Evolutionary conservation across 35 echinoderm and acorn worm species (phyloP).

Genomic region (Stichopus chloronotus): DNA sequence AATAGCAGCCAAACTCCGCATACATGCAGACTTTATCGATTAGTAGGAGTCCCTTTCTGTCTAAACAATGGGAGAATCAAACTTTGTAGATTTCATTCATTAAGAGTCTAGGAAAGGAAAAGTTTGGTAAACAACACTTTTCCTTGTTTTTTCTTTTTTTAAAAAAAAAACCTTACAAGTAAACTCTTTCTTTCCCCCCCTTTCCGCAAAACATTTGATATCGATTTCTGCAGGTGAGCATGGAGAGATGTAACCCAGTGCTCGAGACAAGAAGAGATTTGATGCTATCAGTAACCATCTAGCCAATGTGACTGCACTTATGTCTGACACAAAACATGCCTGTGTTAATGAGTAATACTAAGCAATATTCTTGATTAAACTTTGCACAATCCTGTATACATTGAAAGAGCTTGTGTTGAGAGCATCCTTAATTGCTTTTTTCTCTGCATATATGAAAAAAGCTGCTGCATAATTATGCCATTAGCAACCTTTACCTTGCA

Average conservation of each 20-base stretch:
- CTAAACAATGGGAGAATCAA: background rate
- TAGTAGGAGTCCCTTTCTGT: background rate
- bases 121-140: background rate
- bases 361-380: constrained; percentile 55
- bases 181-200: background rate
- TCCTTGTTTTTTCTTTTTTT: background rate
- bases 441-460: constrained; percentile 52
- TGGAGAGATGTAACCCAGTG: background rate
- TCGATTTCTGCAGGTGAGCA: background rate
- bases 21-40: too few relatives aligned
- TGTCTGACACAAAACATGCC: constrained; percentile 9
- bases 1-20: too few relatives aligned
- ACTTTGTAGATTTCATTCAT: too few relatives aligned
- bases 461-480: constrained; percentile 60
- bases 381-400: constrained; percentile 54
- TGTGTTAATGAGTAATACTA: constrained; percentile 55
- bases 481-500: constrained; percentile 49
- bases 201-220: constrained; percentile 7
- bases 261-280: background rate
- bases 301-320: constrained; percentile 39
- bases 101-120: too few relatives aligned
- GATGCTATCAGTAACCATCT: constrained; percentile 28
- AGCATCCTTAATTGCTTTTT: constrained; percentile 55
- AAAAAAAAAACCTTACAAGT: background rate
- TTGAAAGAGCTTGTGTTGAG: constrained; percentile 45